phyloP scores from a whole-genome alignment of 2,888 invertebrate genomes.

The Coelogynopora nodosa region DNA sequence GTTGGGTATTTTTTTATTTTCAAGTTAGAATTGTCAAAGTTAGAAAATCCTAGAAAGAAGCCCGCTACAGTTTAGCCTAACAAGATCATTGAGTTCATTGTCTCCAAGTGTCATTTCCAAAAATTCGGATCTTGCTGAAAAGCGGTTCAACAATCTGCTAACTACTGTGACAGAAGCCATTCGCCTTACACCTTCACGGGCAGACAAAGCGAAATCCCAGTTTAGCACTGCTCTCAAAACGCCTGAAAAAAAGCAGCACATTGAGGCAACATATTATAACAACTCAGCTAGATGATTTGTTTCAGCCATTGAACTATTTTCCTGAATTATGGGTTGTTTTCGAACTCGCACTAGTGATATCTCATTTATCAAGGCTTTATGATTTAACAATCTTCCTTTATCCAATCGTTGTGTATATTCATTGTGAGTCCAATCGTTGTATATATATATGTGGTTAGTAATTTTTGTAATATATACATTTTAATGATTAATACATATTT shows the following conservation, averaged over 20 bases:
- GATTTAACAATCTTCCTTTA: not conserved
- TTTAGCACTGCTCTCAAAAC: slow-evolving; percentile 20
- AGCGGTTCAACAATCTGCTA: slow-evolving; percentile 25
- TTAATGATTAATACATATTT: not conserved
- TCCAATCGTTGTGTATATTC: not conserved
- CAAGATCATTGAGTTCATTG: slow-evolving; percentile 6
- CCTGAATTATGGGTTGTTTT: not conserved
- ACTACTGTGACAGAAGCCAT: slow-evolving; percentile 7
- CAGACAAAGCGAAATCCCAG: not conserved
- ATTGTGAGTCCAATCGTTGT: not conserved
- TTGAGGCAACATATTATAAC: slow-evolving; percentile 22
- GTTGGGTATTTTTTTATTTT: no score
- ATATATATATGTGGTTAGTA: not conserved
- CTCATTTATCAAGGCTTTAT: no score
- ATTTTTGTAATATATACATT: not conserved
- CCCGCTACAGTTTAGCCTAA: slow-evolving; percentile 19
- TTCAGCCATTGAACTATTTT: not conserved
- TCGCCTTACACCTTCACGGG: slow-evolving; percentile 13
- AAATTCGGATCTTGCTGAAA: slow-evolving; percentile 8
- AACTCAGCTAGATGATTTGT: not conserved
- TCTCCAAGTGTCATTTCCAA: slow-evolving; percentile 16
- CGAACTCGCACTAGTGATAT: not conserved
- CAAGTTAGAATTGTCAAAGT: no score
- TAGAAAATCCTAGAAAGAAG: no score
- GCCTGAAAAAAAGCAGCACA: slow-evolving; percentile 20